A percentile compares a stretch with the other conserved stretches of the same genome.
phyloP scores from a whole-genome alignment of 2,797 vertebrate genomes.

The Arvicola amphibius region DNA sequence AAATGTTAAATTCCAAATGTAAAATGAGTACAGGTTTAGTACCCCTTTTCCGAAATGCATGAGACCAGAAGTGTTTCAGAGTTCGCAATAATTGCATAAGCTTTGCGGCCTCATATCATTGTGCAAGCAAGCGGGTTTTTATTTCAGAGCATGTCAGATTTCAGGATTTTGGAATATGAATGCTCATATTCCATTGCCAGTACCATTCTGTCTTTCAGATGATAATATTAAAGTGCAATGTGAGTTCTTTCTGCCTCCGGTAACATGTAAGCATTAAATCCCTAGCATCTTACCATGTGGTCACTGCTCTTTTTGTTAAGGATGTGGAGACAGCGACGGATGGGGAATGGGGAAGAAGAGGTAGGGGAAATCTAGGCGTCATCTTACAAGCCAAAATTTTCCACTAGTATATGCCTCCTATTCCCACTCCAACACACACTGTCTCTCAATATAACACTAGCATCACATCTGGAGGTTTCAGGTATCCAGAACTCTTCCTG shows the following conservation, averaged over 20 bases:
- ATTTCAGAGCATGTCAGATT: neutral
- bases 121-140: neutral
- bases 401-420: neutral
- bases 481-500: neutral
- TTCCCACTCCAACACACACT: neutral
- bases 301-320: neutral
- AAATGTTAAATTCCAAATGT: constrained; percentile 56
- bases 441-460: neutral
- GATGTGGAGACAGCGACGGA: neutral
- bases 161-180: neutral
- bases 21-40: constrained; percentile 39
- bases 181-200: constrained; percentile 4
- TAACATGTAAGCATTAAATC: constrained; percentile 48
- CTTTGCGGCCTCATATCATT: neutral
- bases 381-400: neutral
- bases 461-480: neutral
- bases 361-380: neutral
- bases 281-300: constrained; percentile 45
- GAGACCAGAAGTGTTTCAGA: neutral
- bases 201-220: constrained; percentile 34
- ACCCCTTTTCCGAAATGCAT: neutral
- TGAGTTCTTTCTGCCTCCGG: constrained; percentile 47
- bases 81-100: neutral
- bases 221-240: constrained; percentile 27
- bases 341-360: neutral